These are phyloP conservation scores for Labia minor DNA, from an alignment of 2,888 invertebrate genomes.

Conservation along the genomic window DNA sequence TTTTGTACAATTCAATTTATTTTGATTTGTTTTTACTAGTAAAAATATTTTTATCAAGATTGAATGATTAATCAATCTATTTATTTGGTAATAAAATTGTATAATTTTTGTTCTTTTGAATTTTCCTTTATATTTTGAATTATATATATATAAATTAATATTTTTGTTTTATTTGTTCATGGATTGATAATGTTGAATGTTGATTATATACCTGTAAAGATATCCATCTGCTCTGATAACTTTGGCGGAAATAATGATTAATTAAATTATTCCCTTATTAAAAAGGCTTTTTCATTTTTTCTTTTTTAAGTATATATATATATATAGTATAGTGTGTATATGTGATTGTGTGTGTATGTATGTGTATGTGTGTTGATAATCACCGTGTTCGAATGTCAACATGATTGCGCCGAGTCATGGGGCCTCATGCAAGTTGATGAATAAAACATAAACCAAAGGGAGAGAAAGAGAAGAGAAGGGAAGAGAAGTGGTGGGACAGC, in stretches of 20 bases:
- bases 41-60: no score
- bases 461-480: no score
- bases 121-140: no score
- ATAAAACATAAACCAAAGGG: background rate
- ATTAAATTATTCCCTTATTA: conserved; percentile 1
- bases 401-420: conserved; percentile 13
- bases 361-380: background rate
- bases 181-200: background rate
- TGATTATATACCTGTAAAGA: background rate
- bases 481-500: no score
- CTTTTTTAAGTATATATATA: no score
- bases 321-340: no score
- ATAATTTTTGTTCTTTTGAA: no score
- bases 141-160: no score
- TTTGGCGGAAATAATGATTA: background rate
- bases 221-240: background rate
- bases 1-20: no score
- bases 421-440: background rate
- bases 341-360: background rate
- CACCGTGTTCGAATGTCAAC: conserved; percentile 8
- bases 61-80: no score
- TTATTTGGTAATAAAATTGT: no score
- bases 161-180: conserved; percentile 1
- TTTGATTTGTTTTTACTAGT: no score
- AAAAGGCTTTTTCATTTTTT: conserved; percentile 1